Evolutionary conservation across 2,888 invertebrate species (phyloP), one percentile per base, ranked within the genome.

Genomic region (Eupithecia abbreviata): DNA sequence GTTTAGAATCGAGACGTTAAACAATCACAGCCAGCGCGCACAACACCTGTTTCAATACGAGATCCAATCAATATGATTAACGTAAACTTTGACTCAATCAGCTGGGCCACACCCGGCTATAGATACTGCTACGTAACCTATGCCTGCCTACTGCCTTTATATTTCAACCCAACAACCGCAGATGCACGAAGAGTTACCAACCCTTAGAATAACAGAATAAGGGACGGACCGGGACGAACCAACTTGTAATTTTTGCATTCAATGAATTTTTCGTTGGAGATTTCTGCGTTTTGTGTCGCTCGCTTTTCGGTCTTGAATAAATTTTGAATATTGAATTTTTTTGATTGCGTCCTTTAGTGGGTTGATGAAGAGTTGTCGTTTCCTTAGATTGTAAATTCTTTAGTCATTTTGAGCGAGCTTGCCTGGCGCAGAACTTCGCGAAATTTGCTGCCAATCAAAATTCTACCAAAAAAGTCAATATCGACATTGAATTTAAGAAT

Each of bases 81-180:
- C 70, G 77, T 72, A 73, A 69, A 69, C 67, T 51, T 69, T 51
- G 42, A 84, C 80, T 77, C 85, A 86, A 91, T 92, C 93, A 93
- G 93, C 93, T 93, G 78, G 92, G 89, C 91, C 91, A 90, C 91
- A 91, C 91, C 92, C 91, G 88, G 45, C 86, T 45, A 5, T 45
- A 18, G 7, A 2, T 62, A 76, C 73, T 77, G 4, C 42, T 71
- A 45, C 13, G 2, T 74, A 75, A 45, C 41, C 79, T 77, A 62
- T 74, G 71, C 62, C 70, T 13, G 49, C 77, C 66, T 69, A 74
- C 75, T 75, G 72, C 78, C 78, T 75, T 78, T 78, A 75, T 43
- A 71, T 68, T 49, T 68, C 75, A 75, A 68, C 75, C 75, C 71
- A 42, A 65, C 71, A 42, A 65, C 73, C 73, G 41, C 13, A 71